These are phyloP conservation scores for Chymomyza costata DNA, from an alignment of 1,140 invertebrate genomes.

Conservation along the genomic window DNA sequence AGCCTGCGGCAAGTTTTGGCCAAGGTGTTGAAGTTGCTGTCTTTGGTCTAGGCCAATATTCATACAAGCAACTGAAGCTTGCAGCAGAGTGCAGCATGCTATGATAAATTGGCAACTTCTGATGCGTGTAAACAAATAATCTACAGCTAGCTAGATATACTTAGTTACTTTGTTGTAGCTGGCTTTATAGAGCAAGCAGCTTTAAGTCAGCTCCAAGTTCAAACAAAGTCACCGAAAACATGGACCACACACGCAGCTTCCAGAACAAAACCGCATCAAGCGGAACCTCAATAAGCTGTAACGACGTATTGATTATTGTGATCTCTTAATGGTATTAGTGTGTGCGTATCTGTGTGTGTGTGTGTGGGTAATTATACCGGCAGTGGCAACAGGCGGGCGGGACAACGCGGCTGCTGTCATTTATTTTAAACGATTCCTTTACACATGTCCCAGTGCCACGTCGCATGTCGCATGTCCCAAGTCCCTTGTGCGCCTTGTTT, in stretches of 20 bases:
- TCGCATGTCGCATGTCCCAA: no score
- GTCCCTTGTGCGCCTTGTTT: no score
- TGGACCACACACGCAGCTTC: conserved; percentile 48
- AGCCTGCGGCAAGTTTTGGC: conserved; percentile 40
- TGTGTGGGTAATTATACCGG: conserved; percentile 64
- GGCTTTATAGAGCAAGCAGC: conserved; percentile 1
- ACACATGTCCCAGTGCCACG: conserved; percentile 68
- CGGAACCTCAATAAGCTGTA: conserved; percentile 6
- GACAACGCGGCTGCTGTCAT: conserved; percentile 41
- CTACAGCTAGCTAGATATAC: no score
- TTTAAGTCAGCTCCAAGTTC: conserved; percentile 38
- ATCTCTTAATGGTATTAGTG: no score
- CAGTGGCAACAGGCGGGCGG: conserved; percentile 11
- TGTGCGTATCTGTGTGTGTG: conserved; percentile 29
- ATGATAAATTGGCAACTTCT: conserved; percentile 38
- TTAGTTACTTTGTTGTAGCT: no score
- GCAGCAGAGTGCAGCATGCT: conserved; percentile 5
- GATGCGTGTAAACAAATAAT: conserved; percentile 74
- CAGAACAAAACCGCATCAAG: conserved; percentile 16
- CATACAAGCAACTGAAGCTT: no score
- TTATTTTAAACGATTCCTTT: conserved; percentile 74
- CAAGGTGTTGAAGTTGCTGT: conserved; percentile 60
- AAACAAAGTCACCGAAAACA: conserved; percentile 68
- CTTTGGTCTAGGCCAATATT: no score
- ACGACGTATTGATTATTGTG: conserved; percentile 68